Evolutionary conservation across 2,113 vertebrate species (phyloP).

Genomic region (Trichechus manatus): DNA sequence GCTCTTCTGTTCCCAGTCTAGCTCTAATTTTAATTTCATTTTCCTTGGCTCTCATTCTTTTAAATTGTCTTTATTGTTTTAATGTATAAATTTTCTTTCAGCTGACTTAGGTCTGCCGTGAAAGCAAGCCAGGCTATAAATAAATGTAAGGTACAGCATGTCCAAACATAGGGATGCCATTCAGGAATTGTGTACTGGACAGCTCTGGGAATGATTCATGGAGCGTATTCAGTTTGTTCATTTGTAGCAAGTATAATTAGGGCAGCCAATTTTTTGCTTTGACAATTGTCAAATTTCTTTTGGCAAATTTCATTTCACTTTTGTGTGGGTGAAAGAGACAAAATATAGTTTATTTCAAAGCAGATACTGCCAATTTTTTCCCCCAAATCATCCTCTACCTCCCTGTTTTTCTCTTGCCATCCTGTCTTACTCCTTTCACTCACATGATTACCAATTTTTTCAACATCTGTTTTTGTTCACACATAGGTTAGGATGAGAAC

Average conservation of each 20-base stretch:
- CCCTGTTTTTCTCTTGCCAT: not conserved
- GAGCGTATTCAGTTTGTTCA: conserved; percentile 49
- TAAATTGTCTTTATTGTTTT: conserved; percentile 53
- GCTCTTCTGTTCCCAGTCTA: not conserved
- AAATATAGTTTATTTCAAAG: conserved; percentile 58
- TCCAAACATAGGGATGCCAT: not conserved
- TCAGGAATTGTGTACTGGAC: not conserved
- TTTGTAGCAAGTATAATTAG: conserved; percentile 62
- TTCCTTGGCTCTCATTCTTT: not conserved
- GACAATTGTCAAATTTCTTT: conserved; percentile 64
- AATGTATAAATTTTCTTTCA: not conserved
- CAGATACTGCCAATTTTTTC: not conserved
- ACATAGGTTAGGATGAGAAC: not conserved
- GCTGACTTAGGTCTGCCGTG: conserved; percentile 11
- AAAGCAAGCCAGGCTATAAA: not conserved
- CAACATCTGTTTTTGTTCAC: not conserved
- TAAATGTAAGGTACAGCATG: conserved; percentile 50
- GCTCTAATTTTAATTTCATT: conserved; percentile 13
- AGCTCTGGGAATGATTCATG: conserved; percentile 50
- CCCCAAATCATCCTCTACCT: not conserved
- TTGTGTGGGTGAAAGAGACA: conserved; percentile 37
- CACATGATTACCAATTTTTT: not conserved
- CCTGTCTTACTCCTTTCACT: not conserved
- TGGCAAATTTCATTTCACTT: conserved; percentile 68
- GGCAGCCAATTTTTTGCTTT: conserved; percentile 65